Evolutionary conservation across 2,113 vertebrate species (phyloP), one percentile per base, ranked within the genome.

Genomic region (Carassius carassius): DNA sequence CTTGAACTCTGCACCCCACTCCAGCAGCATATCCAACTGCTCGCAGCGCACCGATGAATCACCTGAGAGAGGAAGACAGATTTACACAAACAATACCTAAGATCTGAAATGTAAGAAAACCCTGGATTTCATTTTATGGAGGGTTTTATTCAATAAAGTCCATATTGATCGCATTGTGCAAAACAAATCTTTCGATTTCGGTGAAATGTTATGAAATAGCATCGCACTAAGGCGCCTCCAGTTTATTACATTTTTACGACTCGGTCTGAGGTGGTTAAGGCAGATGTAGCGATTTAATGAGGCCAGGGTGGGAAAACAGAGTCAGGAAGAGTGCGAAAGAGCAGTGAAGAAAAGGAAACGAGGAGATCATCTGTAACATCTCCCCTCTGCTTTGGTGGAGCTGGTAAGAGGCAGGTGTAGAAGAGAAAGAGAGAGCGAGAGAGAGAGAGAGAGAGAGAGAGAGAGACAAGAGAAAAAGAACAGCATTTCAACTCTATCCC

Each of bases 1-100:
- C 91, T 96, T 95, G 90, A 99, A 99, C 92, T 98, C 97, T 3
- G 96, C 93, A 77, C 96, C 96, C 98, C 98, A 99, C 92, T 96
- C 95, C 90, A 98, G 95, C 92, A 99, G 93, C 93, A 96, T 92
- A 91, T 99, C 97, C 87, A 99, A 93, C 93, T 99, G 98, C 93
- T 98, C 96, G 84, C 98, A 99, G 51, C 98, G 96, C 84, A 99
- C 93, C 16, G 96, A 92, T 0, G 97, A 95, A 84, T 99, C 97
- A 75, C 96, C 98, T 99, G 93, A 0, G 63, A 67, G 86, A 86
- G 25, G 14, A 78, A 21, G 9, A 83, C 74, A 78, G 25, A 78
- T 44, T 83, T 14, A 51, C 14, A 21, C 29, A 65, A 47, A 32
- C 12, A 29, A 72, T 86, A 85, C 19, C 13, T 78, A 41, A 76